Evolutionary conservation across 2,888 invertebrate species (phyloP).

Genomic region (Chrysomela aeneicollis): DNA sequence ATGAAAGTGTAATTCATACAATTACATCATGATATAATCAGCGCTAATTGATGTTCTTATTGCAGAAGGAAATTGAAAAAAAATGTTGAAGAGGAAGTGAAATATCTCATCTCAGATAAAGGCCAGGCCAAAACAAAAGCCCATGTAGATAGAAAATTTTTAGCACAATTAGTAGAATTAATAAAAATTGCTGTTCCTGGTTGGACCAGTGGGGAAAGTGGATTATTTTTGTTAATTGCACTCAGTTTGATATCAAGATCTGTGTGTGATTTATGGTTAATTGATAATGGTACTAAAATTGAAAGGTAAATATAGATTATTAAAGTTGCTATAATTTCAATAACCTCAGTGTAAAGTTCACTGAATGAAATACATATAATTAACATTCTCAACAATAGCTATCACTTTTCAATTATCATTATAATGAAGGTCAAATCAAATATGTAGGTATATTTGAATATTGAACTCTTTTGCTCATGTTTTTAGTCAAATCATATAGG

Average conservation of each 20-base stretch:
- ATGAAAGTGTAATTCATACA: too few relatives aligned
- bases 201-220: slow-evolving; percentile 78
- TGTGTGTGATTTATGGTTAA: slow-evolving; percentile 97
- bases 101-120: slow-evolving; percentile 81
- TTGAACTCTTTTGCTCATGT: not conserved
- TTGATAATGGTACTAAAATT: slow-evolving; percentile 90
- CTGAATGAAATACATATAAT: not conserved
- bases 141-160: slow-evolving; percentile 78
- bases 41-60: slow-evolving; percentile 15
- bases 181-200: slow-evolving; percentile 84
- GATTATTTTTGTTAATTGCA: slow-evolving; percentile 78
- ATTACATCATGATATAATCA: slow-evolving; percentile 1
- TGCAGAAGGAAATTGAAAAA: slow-evolving; percentile 62
- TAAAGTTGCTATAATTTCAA: not conserved
- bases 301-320: slow-evolving; percentile 88
- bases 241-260: slow-evolving; percentile 85
- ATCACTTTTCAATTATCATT: too few relatives aligned
- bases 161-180: slow-evolving; percentile 72
- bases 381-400: too few relatives aligned
- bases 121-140: slow-evolving; percentile 70
- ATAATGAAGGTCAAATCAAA: too few relatives aligned
- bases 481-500: too few relatives aligned
- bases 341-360: too few relatives aligned
- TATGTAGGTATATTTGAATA: not conserved
- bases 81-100: slow-evolving; percentile 74